Base-by-base conservation (phyloP, 1,140 invertebrate genomes). In the Drosophila littoralis region DNA sequence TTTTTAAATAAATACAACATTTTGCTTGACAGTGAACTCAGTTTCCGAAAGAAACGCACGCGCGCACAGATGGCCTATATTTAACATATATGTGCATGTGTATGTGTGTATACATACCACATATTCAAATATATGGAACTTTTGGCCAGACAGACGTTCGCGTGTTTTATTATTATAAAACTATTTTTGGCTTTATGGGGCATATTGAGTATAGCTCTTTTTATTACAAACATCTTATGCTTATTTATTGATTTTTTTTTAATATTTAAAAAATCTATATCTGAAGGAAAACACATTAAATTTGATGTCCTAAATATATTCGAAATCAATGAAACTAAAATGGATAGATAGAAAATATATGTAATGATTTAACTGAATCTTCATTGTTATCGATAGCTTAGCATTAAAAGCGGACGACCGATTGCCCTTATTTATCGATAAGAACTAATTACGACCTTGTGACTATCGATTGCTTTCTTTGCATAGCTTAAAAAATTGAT, bases 21-120 rank as follows among this genome's bases (percentile, higher is more conserved):
- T 58, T 28, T 55, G 58, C 61, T 61, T 72, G 75, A 78, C 78
- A 77, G 63, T 85, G 82, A 85, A 81, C 58, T 85, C 58, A 65
- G 75, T 81, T 51, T 42, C 36, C 12, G 10, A 58, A 33, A 45
- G 33, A 67, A 57, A 48, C 51, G 12, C 15, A 54, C 22, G 63
- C 66, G 48, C 66, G 65, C 52, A 75, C 66, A 22, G 7, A 12
- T 7, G 15, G 7, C 17, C 50, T 35, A 33, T 17, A 8, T 43
- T 12, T 52, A 13, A 13, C 6, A 13, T 6, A 10, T 38, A 52
- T 36, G 0, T 33, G 17, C 12, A n/a, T n/a, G n/a, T n/a, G n/a
- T n/a, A n/a, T 17, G 17, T 22, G 22, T 22, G 22, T 22, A 33
- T 33, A 7, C 13, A 43, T 43, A 43, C 22, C 4, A 28, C 5